Evolutionary conservation across 2,113 vertebrate species (phyloP).

Genomic region (Sterna hirundo): DNA sequence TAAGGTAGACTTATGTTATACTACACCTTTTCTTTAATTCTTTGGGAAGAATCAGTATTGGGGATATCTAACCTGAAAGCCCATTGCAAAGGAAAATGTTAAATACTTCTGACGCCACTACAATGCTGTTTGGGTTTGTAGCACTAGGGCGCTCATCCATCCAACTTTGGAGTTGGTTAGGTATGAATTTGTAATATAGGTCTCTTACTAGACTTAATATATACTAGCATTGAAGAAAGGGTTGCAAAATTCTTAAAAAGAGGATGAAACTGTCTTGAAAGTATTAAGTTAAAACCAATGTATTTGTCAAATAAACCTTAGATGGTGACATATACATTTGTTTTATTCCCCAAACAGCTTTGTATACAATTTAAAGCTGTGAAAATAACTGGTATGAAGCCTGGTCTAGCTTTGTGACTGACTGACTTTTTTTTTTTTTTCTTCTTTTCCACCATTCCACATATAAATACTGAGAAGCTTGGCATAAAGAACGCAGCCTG

Average conservation of each 20-base stretch:
- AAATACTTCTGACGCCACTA: background rate
- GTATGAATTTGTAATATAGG: background rate
- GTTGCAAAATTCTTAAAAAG: background rate
- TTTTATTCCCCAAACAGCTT: background rate
- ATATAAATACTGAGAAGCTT: slow-evolving; percentile 78
- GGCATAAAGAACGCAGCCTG: slow-evolving; percentile 78
- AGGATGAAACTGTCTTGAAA: background rate
- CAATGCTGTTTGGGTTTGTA: background rate
- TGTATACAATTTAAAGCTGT: slow-evolving; percentile 53
- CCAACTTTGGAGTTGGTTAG: background rate
- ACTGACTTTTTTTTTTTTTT: background rate
- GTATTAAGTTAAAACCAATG: background rate
- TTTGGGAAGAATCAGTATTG: background rate
- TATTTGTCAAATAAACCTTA: background rate
- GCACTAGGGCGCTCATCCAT: background rate
- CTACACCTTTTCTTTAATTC: background rate
- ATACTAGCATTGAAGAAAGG: background rate
- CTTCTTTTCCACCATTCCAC: slow-evolving; percentile 24
- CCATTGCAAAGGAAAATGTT: background rate
- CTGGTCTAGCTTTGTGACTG: slow-evolving; percentile 68
- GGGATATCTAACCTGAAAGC: background rate
- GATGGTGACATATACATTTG: background rate
- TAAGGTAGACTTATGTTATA: background rate
- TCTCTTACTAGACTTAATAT: background rate
- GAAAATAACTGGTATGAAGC: slow-evolving; percentile 56